phyloP scores from a whole-genome alignment of 2,888 invertebrate genomes.

The Conomelus anceps region DNA sequence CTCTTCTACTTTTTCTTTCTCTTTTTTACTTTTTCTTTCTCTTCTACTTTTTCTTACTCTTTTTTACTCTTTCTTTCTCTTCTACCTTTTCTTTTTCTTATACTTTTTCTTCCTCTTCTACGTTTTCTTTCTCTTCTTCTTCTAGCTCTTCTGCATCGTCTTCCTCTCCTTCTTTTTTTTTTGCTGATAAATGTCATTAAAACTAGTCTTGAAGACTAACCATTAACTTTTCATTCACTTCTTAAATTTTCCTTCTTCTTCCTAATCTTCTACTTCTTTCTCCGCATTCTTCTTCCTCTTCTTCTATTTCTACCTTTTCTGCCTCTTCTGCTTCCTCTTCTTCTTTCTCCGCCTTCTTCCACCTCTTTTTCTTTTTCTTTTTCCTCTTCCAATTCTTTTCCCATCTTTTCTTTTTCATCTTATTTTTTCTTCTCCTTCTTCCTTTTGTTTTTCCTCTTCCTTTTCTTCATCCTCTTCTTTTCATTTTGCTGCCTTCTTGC shows the following conservation, averaged over 20 bases:
- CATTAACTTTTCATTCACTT: too few relatives aligned
- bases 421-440: background rate
- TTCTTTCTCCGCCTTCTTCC: background rate
- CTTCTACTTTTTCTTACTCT: background rate
- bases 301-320: background rate
- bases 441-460: background rate
- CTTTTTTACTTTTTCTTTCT: background rate
- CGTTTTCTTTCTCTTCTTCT: background rate
- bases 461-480: background rate
- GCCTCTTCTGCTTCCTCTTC: background rate
- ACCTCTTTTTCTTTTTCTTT: background rate
- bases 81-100: background rate
- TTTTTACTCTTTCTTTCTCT: background rate
- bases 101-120: background rate
- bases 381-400: background rate
- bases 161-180: background rate
- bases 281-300: background rate
- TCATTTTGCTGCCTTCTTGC: background rate
- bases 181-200: too few relatives aligned
- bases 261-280: background rate
- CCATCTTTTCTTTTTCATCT: background rate
- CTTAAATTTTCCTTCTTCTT: background rate
- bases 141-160: background rate
- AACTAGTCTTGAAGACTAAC: too few relatives aligned
- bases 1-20: background rate